Conservation (phyloP, 2,113 vertebrate species). For the Turnix velox region DNA sequence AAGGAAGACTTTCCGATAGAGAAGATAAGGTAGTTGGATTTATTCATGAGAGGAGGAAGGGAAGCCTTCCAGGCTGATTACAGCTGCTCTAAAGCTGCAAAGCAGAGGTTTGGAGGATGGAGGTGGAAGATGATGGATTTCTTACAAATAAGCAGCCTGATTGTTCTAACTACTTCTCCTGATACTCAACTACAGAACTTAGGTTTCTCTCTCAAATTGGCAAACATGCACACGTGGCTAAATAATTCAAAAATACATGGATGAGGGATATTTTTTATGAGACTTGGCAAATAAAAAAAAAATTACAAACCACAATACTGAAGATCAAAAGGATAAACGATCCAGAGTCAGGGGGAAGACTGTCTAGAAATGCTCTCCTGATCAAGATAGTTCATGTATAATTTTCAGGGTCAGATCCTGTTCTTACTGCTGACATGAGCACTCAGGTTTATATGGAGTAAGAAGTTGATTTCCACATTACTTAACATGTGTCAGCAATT, state of each 20-base stretch:
- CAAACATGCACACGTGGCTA: accelerated
- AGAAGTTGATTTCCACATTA: neutral
- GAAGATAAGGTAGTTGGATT: slow-evolving; percentile 31
- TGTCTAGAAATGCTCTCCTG: neutral
- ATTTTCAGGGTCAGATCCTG: neutral
- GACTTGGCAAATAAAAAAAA: neutral
- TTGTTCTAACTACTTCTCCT: neutral
- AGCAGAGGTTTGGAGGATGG: neutral
- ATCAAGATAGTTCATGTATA: neutral
- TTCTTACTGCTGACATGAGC: neutral
- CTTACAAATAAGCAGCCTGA: neutral
- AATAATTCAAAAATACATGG: neutral
- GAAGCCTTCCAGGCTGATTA: neutral
- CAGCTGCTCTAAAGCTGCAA: slow-evolving; percentile 45
- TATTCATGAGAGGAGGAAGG: slow-evolving; percentile 41
- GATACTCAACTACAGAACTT: neutral
- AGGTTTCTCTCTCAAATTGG: neutral
- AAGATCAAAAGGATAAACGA: neutral
- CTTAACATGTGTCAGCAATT: slow-evolving; percentile 24
- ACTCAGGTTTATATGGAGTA: neutral
- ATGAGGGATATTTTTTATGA: neutral
- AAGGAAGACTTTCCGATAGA: slow-evolving; percentile 44
- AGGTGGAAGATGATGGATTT: neutral
- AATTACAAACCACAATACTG: neutral
- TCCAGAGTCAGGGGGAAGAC: neutral